Base-by-base conservation (phyloP, 2,113 vertebrate species). In the Aphelocoma coerulescens region DNA sequence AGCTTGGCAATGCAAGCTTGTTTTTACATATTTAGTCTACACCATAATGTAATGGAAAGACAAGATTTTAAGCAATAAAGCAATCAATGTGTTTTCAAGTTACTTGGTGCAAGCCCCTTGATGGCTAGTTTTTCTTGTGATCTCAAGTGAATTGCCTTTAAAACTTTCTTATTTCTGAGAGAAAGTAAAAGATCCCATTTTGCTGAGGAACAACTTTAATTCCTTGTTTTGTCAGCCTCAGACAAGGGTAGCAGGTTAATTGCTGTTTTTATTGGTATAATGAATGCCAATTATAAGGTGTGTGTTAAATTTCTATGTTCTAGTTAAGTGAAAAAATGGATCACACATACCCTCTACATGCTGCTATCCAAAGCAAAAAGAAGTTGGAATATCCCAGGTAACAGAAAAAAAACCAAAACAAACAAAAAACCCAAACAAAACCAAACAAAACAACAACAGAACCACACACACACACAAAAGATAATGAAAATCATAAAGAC, bases 231-330 rank as follows among this genome's bases (percentile, higher is more conserved):
- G 68, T 80, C 72, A 87, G 79, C 32, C 23, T 91, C 62, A 81
- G 69, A 74, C 55, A 96, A 92, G 89, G 76, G 37, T 86, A 95
- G 75, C 59, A 94, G 89, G 89, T 93, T 95, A 96, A 95, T 91
- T 93, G 79, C 62, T 95, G 46, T 6, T 90, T 97, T 95, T 92
- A 92, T 67, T 92, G 65, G 39, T 87, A 63, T 77, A 75, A 85
- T 6, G 9, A 79, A 94, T 73, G 68, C 24, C 91, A 94, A 39
- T 73, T 84, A 68, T 22, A 89, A 94, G 37, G 52, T 84, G 43
- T 85, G 81, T 81, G 33, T 77, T 91, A 83, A 92, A 84, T 48
- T 58, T 46, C 39, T 80, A 3, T 62, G 52, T 69, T 71, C 37
- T 48, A 75, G 27, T 58, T 89, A 43, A 49, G 49, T 62, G 37